Base-by-base conservation (phyloP, 2,113 vertebrate genomes). In the Eubucco bourcierii region DNA sequence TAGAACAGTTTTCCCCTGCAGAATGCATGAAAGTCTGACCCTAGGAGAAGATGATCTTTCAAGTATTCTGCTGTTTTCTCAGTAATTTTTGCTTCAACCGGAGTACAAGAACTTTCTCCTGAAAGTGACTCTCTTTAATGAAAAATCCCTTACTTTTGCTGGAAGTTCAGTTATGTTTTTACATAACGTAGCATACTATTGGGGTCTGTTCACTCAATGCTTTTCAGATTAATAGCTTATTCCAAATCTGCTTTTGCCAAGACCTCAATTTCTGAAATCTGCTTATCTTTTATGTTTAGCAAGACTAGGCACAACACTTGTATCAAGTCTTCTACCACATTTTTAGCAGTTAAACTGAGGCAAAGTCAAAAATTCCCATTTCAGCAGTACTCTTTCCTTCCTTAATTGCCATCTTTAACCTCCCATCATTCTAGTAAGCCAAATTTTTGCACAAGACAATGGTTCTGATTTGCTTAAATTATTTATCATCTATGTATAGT, bases 221-320 rank as follows among this genome's bases (percentile, higher is more conserved):
- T 68, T 87, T 90, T 76, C 86, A 93, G 88, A 92, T 86, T 94
- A 93, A 75, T 56, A 90, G 63, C 70, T 88, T 86, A 84, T 46
- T 88, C 53, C 84, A 95, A 93, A 94, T 72, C 90, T 84, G 58
- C 92, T 90, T 95, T 91, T 84, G n/a, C 66, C 83, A 92, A 90
- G 77, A 92, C 88, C 77, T 93, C 92, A 80, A 78, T 88, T 95
- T 95, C 94, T 79, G 50, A 80, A 93, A 84, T 91, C 86, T 94
- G 55, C 92, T 90, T 86, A 79, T 81, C 86, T 95, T 91, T 88
- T 78, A 65, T 37, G 80, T 90, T 94, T 90, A 68, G 70, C 81
- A 80, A 72, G 65, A 50, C 34, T 33, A 28, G 50, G 61, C 47
- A 84, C 53, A 91, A 70, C 37, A 80, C 61, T 71, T 74, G 72